Base-by-base conservation (phyloP, 1,140 invertebrate genomes). In the Musca domestica region DNA sequence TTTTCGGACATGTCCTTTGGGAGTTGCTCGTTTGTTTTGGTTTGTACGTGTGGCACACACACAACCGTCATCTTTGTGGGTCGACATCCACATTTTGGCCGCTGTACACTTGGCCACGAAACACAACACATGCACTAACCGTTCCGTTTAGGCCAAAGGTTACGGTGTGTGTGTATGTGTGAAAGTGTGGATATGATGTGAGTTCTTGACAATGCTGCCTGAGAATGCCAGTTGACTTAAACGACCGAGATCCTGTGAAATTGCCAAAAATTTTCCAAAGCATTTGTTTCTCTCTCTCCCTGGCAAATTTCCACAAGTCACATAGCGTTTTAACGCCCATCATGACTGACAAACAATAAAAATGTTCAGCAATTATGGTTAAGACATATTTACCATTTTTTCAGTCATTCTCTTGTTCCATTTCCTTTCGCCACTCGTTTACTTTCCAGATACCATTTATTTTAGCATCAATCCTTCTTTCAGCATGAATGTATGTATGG, bases 241-340 rank as follows among this genome's bases (percentile, higher is more conserved):
- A 56, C 52, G 52, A 30, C 52, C 52, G 25, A 56, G 25, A 56
- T 56, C 52, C 52, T 56, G 52, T 25, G 52, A 56, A 30, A 56
- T 56, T 56, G 52, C 52, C 52, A 56, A 56, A 27, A 27, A 56
- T 27, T 27, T 10, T 56, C 5, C 52, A 56, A 25, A 27, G 23
- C 52, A 56, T 56, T 56, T 56, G 23, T 56, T 25, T 23, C 14
- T 22, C 10, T n/a, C 19, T 22, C 22, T 14, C 14, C 6, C 52
- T 56, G 52, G 52, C 52, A 56, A 56, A 56, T 56, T 56, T 56
- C 52, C 52, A 56, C 52, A 56, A 56, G 52, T 56, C 52, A 56
- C 52, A 56, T 23, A 56, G 25, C 22, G 52, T 56, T 56, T 56
- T 56, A 56, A 56, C 52, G 52, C 52, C 52, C 52, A 56, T 56